These are phyloP conservation scores for Phalacrocorax pelagicus DNA, from an alignment of 2,113 vertebrate species.

Conservation along the genomic window DNA sequence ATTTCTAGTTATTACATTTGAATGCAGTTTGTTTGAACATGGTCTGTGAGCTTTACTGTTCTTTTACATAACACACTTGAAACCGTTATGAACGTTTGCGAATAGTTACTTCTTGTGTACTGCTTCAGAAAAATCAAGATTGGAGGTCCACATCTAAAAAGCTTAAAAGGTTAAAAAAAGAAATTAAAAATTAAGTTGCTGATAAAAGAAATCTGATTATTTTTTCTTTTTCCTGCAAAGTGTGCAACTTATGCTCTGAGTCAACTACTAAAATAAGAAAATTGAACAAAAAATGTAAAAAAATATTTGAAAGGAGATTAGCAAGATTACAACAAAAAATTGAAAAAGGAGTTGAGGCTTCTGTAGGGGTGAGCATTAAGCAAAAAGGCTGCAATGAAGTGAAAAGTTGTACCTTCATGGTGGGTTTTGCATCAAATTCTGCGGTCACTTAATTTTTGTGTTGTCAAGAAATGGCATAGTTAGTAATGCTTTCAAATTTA, in stretches of 20 bases:
- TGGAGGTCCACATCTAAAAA: background rate
- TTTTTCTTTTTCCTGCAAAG: background rate
- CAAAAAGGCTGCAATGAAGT: background rate
- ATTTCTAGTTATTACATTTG: background rate
- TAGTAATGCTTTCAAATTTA: background rate
- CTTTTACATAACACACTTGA: background rate
- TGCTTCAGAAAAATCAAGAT: background rate
- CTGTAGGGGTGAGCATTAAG: background rate
- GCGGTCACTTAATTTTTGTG: background rate
- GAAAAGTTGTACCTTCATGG: background rate
- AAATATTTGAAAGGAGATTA: background rate
- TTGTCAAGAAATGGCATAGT: background rate
- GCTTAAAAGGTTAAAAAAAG: background rate
- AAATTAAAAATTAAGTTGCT: background rate
- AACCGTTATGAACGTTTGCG: background rate
- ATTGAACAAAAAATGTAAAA: background rate
- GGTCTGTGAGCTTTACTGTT: background rate
- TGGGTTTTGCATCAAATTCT: background rate
- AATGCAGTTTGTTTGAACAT: background rate
- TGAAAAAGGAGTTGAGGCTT: background rate
- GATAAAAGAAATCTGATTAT: background rate
- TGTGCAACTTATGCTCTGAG: background rate
- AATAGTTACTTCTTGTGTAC: background rate
- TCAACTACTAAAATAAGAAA: background rate
- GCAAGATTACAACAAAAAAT: background rate